Base-by-base conservation (phyloP, 2,797 vertebrate species). In the Cacajao melanocephalus region DNA sequence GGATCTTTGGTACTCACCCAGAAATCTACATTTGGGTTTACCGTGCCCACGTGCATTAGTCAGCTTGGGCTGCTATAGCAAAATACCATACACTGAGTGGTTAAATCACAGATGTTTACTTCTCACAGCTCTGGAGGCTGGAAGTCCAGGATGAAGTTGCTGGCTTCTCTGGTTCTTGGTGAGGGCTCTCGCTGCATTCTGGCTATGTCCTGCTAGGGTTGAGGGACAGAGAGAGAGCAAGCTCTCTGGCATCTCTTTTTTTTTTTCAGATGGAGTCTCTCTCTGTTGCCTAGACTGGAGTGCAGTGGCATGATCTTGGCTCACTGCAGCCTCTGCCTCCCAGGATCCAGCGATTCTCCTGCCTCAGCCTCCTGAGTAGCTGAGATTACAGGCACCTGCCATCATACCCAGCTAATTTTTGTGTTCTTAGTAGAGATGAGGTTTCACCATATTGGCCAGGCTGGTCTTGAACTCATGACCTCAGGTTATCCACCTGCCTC, bases 21-120 rank as follows among this genome's bases (percentile, higher is more conserved):
- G 87, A 89, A 48, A 19, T 7, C 10, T 5, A 19, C 5, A 4
- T 30, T 36, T 24, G 19, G 75, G 46, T 41, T 80, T 10, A 58
- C 41, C 8, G 1, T 8, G 7, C 22, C 41, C 1, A 0, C 12
- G 15, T 1, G 24, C 11, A 8, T 44, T 7, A 7, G 44, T 36
- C 36, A 73, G 78, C 50, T 55, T 19, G 2, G 57, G 22, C 39
- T 7, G 3, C 28, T 13, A 0, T 9, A 72, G 82, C 28, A 33
- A 52, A 70, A 82, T 33, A 15, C 10, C 58, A 26, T 0, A 36
- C 64, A 3, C 41, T 2, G 46, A 17, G 13, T n/a, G 17, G 36
- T 44, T 19, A 57, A 8, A 75, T 41, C 24, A 30, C 4, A 64
- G 41, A 30, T 28, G 24, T 17, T 36, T 61, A 39, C 70, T 84